Percentiles rank a stretch among this genome's conserved stretches.
Evolutionary conservation across 2,113 vertebrate genomes (phyloP).

Genomic region (Speoplatyrhinus poulsoni): DNA sequence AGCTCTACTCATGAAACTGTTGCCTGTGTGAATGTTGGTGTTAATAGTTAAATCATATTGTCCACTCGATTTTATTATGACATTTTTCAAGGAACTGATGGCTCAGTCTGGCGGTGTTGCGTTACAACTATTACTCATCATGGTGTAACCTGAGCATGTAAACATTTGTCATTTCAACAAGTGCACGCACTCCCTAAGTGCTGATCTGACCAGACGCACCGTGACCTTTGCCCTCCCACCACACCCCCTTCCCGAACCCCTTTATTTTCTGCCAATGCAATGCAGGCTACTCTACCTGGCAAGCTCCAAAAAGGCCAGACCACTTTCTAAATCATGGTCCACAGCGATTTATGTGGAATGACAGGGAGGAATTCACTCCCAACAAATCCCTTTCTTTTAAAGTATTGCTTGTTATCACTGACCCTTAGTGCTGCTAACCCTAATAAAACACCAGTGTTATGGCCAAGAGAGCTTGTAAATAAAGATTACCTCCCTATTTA

Average conservation of each 20-base stretch:
- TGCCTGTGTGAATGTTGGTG: conserved; percentile 6
- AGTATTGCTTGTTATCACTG: conserved; percentile 72
- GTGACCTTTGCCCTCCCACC: conserved; percentile 46
- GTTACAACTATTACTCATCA: conserved; percentile 46
- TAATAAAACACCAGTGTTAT: conserved; percentile 61
- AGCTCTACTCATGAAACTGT: conserved; percentile 25
- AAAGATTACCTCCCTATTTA: conserved; percentile 43
- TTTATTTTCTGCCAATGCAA: conserved; percentile 43
- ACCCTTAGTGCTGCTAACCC: conserved; percentile 58
- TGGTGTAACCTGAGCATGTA: conserved; percentile 54
- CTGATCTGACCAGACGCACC: conserved; percentile 56
- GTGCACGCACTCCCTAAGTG: conserved; percentile 34
- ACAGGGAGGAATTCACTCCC: conserved; percentile 76
- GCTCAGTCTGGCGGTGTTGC: conserved; percentile 30
- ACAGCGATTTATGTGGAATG: conserved; percentile 72
- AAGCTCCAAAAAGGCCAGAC: conserved; percentile 47
- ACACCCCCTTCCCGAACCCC: background rate
- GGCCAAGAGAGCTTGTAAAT: conserved; percentile 58
- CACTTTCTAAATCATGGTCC: conserved; percentile 59
- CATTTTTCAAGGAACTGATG: conserved; percentile 47
- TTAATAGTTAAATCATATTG: conserved; percentile 13
- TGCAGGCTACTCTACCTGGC: conserved; percentile 17
- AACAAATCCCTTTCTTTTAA: conserved; percentile 67
- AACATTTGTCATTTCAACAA: conserved; percentile 46
- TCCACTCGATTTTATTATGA: conserved; percentile 21